These are phyloP conservation scores for Chloroceryle inda DNA, from an alignment of 2,797 vertebrate genomes.

Conservation along the genomic window DNA sequence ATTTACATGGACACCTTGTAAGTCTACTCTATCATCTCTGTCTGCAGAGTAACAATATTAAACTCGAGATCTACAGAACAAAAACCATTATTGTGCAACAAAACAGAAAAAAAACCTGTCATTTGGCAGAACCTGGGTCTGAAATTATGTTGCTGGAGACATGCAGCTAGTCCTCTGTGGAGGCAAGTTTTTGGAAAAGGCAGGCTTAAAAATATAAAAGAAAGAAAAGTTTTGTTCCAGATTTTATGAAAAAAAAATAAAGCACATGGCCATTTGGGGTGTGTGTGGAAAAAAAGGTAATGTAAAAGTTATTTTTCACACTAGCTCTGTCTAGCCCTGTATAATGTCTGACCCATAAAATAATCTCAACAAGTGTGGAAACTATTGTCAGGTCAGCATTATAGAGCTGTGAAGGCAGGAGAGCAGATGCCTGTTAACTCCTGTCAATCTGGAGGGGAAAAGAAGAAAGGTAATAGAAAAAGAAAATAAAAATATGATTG, in stretches of 20 bases:
- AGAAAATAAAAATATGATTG: not conserved
- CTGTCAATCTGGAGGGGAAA: conserved; percentile 21
- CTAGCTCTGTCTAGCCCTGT: conserved; percentile 63
- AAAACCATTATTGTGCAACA: not conserved
- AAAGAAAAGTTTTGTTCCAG: not conserved
- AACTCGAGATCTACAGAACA: not conserved
- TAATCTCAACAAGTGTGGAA: conserved; percentile 68
- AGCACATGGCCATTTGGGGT: not conserved
- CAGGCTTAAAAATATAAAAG: not conserved
- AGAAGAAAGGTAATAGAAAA: not conserved
- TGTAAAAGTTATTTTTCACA: conserved; percentile 65
- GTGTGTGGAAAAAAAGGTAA: not conserved
- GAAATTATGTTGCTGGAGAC: not conserved
- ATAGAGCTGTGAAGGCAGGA: conserved; percentile 54
- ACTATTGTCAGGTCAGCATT: conserved; percentile 73
- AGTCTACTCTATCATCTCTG: not conserved
- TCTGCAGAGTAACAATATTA: not conserved
- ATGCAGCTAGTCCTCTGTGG: not conserved
- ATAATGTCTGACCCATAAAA: conserved; percentile 62
- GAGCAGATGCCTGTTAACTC: conserved; percentile 67
- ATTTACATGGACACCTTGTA: not conserved
- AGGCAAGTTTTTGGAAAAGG: not conserved
- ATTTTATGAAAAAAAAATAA: not conserved
- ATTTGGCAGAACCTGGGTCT: not conserved
- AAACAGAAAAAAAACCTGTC: not conserved